Evolutionary conservation across 2,888 invertebrate genomes (phyloP).

Genomic region (Volucella zonaria): DNA sequence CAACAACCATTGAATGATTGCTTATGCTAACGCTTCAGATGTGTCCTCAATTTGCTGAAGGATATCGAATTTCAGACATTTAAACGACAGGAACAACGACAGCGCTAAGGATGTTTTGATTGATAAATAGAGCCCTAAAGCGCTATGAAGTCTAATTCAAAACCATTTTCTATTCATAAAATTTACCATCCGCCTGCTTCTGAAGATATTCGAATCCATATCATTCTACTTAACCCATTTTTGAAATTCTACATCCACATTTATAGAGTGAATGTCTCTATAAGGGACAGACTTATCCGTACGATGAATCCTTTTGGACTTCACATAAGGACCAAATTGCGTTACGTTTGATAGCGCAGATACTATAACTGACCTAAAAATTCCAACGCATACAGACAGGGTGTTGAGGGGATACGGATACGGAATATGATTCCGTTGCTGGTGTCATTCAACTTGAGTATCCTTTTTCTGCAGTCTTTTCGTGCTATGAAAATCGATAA

Average conservation of each 20-base stretch:
- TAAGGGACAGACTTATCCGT: constrained; percentile 20
- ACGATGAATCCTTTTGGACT: constrained; percentile 3
- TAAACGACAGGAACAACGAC: background rate
- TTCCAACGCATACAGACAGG: constrained; percentile 31
- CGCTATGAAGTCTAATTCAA: background rate
- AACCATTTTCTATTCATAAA: background rate
- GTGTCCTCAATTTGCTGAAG: constrained; percentile 17
- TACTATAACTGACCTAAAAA: constrained; percentile 64
- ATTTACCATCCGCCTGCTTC: no score
- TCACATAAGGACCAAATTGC: constrained; percentile 24
- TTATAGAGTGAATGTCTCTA: background rate
- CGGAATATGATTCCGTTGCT: constrained; percentile 21
- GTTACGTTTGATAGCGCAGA: constrained; percentile 7
- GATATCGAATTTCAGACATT: constrained; percentile 42
- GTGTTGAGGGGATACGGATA: constrained; percentile 23
- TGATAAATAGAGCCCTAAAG: constrained; percentile 48
- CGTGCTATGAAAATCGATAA: constrained; percentile 60
- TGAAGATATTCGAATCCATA: background rate
- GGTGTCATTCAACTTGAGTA: constrained; percentile 72
- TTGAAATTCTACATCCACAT: constrained; percentile 1
- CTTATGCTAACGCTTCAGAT: background rate
- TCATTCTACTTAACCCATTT: constrained; percentile 26
- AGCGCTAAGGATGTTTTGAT: constrained; percentile 34
- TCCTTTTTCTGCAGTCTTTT: constrained; percentile 57
- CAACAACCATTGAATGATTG: background rate